Percentiles rank a stretch among this genome's conserved stretches.
phyloP scores from a whole-genome alignment of 2,797 vertebrate species.

The Etheostoma nigrum region DNA sequence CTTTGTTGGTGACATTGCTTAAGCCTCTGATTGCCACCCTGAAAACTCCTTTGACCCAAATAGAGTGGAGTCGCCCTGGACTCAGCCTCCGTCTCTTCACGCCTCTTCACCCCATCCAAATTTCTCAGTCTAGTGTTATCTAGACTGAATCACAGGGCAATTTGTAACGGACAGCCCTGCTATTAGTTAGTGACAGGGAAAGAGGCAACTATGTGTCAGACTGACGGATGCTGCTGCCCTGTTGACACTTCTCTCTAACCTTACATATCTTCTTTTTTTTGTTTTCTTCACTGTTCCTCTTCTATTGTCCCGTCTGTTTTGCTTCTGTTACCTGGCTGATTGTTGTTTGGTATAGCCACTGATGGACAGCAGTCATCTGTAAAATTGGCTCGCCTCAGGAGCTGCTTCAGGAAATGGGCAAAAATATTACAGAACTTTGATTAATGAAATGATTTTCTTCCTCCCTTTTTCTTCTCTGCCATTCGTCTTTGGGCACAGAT shows the following conservation, averaged over 20 bases:
- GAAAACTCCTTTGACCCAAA: slow-evolving; percentile 71
- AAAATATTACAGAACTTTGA: slow-evolving; percentile 72
- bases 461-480: slow-evolving; percentile 40
- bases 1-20: slow-evolving; percentile 56
- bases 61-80: slow-evolving; percentile 51
- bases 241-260: slow-evolving; percentile 69
- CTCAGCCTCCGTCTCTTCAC: slow-evolving; percentile 49
- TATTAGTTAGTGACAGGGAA: slow-evolving; percentile 83
- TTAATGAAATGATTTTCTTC: slow-evolving; percentile 77
- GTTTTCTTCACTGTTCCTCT: slow-evolving; percentile 12
- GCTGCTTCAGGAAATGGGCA: slow-evolving; percentile 69
- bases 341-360: slow-evolving; percentile 73
- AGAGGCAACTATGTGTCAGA: slow-evolving; percentile 73
- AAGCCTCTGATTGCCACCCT: slow-evolving; percentile 73
- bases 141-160: slow-evolving; percentile 77
- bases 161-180: slow-evolving; percentile 82
- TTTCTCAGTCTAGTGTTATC: slow-evolving; percentile 73
- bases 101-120: slow-evolving; percentile 61
- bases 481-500: slow-evolving; percentile 57
- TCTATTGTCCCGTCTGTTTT: slow-evolving; percentile 47
- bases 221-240: slow-evolving; percentile 78
- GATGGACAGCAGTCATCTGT: slow-evolving; percentile 87
- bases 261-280: slow-evolving; percentile 41
- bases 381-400: slow-evolving; percentile 83
- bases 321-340: slow-evolving; percentile 71